Percentiles rank a stretch among this genome's conserved stretches.
Conservation (phyloP, 2,888 invertebrate species). For the Patella pellucida region DNA sequence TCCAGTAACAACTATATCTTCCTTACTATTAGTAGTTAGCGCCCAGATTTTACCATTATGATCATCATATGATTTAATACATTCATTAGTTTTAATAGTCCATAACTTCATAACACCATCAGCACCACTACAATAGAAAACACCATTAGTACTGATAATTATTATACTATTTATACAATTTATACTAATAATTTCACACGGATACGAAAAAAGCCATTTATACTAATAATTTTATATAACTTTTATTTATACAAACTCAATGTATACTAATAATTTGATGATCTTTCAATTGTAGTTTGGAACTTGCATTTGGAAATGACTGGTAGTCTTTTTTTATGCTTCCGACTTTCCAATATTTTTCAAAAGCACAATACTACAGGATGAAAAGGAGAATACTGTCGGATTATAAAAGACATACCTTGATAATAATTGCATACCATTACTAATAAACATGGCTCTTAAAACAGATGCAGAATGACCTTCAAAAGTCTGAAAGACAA, state of each 20-base stretch:
- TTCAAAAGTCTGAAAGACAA: constrained; percentile 79
- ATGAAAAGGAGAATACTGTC: not conserved
- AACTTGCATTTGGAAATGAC: too few relatives aligned
- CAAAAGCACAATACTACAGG: too few relatives aligned
- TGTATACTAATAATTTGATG: too few relatives aligned
- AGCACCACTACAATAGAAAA: constrained; percentile 76
- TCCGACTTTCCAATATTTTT: too few relatives aligned
- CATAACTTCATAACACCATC: constrained; percentile 96
- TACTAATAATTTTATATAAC: too few relatives aligned
- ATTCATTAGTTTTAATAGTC: constrained; percentile 90
- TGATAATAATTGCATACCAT: constrained; percentile 89
- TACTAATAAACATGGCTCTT: constrained; percentile 83
- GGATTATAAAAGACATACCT: constrained; percentile 52
- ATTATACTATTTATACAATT: too few relatives aligned
- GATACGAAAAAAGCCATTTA: too few relatives aligned
- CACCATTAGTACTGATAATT: not conserved
- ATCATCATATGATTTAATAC: constrained; percentile 86
- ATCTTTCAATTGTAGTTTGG: too few relatives aligned
- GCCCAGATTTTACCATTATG: constrained; percentile 83
- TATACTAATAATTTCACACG: too few relatives aligned
- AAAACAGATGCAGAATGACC: constrained; percentile 92
- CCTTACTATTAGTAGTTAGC: constrained; percentile 76
- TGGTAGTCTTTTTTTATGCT: too few relatives aligned
- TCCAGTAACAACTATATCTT: constrained; percentile 83
- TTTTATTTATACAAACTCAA: too few relatives aligned